Base-by-base conservation (phyloP, 2,888 invertebrate species). In the Latrodectus hesperus region DNA sequence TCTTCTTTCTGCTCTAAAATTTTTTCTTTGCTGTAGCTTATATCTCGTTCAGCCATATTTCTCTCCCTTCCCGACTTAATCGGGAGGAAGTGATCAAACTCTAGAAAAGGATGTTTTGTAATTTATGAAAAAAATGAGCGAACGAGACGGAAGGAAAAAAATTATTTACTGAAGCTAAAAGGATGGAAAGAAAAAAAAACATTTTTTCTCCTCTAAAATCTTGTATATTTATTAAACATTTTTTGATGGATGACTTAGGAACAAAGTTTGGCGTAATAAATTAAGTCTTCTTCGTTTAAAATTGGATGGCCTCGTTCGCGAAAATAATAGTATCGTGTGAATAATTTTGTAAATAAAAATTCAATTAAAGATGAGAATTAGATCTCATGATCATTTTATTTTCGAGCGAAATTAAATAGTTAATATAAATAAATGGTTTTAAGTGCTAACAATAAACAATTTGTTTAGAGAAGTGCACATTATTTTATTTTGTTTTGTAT, bases 61-160 rank as follows among this genome's bases (percentile, higher is more conserved):
- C 17, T 52, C 60, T 22, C 55, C 26, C 55, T 81, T 74, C 16
- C 81, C 53, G n/a, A 81, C 72, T 81, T 75, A 75, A 73, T 81
- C 81, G 81, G 53, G 22, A 81, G 67, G 81, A 67, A 81, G 53
- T 53, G 76, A 76, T 83, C 55, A 73, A 67, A 67, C 67, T 52
- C 14, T 72, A 22, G 70, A 67, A 52, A 79, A 26, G 53, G 82
- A 82, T 75, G 55, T 51, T 70, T 51, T 49, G 68, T 75, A 82
- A 75, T 68, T 82, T 82, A 75, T 74, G 68, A 74, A 82, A 74
- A 53, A 53, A 51, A 51, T 76, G 71, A 71, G 22, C 16, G 17
- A 65, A 12, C 14, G 16, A 71, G 17, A 68, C 12, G 22, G 17
- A 68, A 26, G 26, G 22, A 12, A 22, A 51, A 65, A 26, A 79